phyloP scores from a whole-genome alignment of 2,888 invertebrate genomes.

The Argyresthia goedartella region DNA sequence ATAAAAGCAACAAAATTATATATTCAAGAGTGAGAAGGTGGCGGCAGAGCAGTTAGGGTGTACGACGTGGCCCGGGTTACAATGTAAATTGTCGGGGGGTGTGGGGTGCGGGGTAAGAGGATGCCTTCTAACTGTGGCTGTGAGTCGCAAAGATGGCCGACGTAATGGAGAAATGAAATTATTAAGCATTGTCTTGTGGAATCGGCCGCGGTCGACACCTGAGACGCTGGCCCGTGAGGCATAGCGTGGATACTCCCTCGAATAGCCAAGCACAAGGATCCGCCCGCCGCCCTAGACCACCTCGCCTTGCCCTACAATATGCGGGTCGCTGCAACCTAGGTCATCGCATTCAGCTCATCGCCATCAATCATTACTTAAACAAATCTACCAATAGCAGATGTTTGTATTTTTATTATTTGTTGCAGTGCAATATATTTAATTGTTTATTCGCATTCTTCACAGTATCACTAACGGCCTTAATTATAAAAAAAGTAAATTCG shows the following conservation, averaged over 20 bases:
- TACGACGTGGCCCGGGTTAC: conserved; percentile 69
- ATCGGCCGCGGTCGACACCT: conserved; percentile 71
- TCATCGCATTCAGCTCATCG: no score
- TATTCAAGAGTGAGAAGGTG: conserved; percentile 70
- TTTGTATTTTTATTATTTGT: no score
- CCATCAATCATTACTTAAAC: no score
- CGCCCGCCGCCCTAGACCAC: no score
- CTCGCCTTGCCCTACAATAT: no score
- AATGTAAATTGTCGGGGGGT: conserved; percentile 67
- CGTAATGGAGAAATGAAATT: conserved; percentile 70
- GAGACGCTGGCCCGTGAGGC: conserved; percentile 43
- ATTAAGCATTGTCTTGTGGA: conserved; percentile 71
- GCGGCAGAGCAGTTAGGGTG: conserved; percentile 63
- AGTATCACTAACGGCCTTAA: no score
- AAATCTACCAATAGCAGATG: no score
- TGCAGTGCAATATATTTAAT: no score
- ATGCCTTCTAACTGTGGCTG: conserved; percentile 62
- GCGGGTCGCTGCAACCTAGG: no score
- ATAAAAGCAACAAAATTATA: conserved; percentile 71
- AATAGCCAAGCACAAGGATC: neutral
- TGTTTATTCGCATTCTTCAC: no score
- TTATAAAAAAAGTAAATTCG: no score
- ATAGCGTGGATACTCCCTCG: conserved; percentile 43
- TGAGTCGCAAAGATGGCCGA: conserved; percentile 68
- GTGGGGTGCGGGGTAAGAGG: conserved; percentile 44